Evolutionary conservation across 1,140 invertebrate species (phyloP), one percentile per base, ranked within the genome.

Genomic region (Cherax quadricarinatus): DNA sequence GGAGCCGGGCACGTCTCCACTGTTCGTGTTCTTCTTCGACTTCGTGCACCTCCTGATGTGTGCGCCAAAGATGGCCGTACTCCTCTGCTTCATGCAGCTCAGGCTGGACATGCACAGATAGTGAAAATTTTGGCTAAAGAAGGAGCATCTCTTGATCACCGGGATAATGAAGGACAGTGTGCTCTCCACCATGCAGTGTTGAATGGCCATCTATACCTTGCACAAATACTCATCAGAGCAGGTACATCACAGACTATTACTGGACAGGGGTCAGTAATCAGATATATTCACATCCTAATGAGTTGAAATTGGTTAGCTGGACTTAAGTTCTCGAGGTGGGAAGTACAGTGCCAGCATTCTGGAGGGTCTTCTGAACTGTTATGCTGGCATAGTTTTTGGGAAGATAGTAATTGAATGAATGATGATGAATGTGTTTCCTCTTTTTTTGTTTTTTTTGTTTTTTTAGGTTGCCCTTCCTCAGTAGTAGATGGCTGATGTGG

Each of bases 141-240:
- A 79, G 90, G 90, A 81, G 90, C 84, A 48, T 91, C 90, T 3
- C 62, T 91, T 41, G 84, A 91, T 66, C 90, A 87, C 48, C 57
- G 90, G 53, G 90, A 91, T 30, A 87, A 86, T 16, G 90, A 91
- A 53, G 90, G 90, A 6, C 90, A 91, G 57, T 91, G 90, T 91
- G 90, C 90, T n/a, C 75, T 91, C 41, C 90, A 91, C 78, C 90
- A 91, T 82, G 83, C 90, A 66, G 90, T 91, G 0, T 48, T 91
- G 16, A 73, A 79, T 70, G 90, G 90, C n/a, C 90, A 91, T 41
- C 84, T 91, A 10, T 91, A 53, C 57, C 79, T 91, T 57, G 90
- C 90, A n/a, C 90, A 91, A 49, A 91, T 86, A 80, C 84, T 91
- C 60, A 91, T 91, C 60, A 91, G 84, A 53, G 90, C 90, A 86